phyloP scores from a whole-genome alignment of 2,888 invertebrate genomes.

The Acronicta alni region DNA sequence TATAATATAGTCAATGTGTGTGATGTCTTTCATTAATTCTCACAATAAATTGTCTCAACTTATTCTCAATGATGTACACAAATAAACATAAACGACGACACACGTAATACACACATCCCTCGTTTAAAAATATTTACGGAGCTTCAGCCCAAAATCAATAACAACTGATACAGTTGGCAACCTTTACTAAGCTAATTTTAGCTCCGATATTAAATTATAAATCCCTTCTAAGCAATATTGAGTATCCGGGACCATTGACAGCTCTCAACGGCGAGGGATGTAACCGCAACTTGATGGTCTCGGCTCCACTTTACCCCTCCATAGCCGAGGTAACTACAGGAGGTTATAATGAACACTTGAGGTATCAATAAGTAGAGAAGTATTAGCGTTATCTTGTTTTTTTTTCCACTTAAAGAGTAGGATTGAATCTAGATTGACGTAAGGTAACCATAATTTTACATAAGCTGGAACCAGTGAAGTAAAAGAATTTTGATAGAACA shows the following conservation, averaged over 20 bases:
- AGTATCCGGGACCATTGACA: slow-evolving; percentile 20
- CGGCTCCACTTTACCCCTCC: slow-evolving; percentile 14
- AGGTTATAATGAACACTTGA: slow-evolving; percentile 37
- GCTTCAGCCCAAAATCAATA: neutral
- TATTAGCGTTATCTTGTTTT: neutral
- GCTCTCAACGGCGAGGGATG: slow-evolving; percentile 25
- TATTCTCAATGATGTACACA: too few relatives aligned
- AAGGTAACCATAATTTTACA: too few relatives aligned
- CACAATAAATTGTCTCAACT: too few relatives aligned
- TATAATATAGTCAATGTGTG: too few relatives aligned
- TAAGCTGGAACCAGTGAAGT: too few relatives aligned
- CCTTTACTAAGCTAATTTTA: neutral
- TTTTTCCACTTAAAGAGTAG: neutral
- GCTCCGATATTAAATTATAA: slow-evolving; percentile 13
- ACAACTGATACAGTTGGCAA: neutral
- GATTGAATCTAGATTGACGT: neutral
- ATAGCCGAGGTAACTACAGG: slow-evolving; percentile 3
- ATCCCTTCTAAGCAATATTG: slow-evolving; percentile 27
- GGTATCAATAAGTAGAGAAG: slow-evolving; percentile 6
- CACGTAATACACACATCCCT: too few relatives aligned
- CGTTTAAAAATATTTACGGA: too few relatives aligned
- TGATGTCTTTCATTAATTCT: too few relatives aligned
- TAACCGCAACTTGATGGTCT: slow-evolving; percentile 48
- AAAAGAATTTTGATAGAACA: too few relatives aligned
- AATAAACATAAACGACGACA: too few relatives aligned